phyloP scores from a whole-genome alignment of 2,797 vertebrate species.

The Chelidonichthys spinosus region DNA sequence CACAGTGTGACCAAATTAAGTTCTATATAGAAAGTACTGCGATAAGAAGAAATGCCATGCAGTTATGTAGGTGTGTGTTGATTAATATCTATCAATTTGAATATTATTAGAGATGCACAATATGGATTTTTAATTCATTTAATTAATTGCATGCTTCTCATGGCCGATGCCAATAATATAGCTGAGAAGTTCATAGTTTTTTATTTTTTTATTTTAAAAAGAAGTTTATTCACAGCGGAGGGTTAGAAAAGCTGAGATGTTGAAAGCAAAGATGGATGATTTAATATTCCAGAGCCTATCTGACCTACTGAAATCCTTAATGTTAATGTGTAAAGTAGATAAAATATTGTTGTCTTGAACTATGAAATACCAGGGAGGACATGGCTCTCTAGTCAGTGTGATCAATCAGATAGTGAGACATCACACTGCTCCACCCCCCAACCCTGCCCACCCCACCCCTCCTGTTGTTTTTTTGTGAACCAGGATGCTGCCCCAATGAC shows the following conservation, averaged over 20 bases:
- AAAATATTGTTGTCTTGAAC: background rate
- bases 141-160: background rate
- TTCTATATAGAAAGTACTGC: too few species aligned
- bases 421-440: constrained; percentile 4
- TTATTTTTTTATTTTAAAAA: background rate
- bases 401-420: background rate
- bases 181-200: background rate
- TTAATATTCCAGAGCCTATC: background rate
- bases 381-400: too few species aligned
- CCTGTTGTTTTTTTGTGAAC: background rate
- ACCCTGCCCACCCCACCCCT: background rate
- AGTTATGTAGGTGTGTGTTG: too few species aligned
- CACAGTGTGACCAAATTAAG: too few species aligned
- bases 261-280: background rate
- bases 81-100: too few species aligned
- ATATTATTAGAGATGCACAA: too few species aligned
- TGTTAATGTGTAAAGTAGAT: background rate
- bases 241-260: background rate
- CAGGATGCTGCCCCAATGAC: constrained; percentile 22
- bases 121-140: background rate
- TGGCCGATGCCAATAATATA: background rate
- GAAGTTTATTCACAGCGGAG: background rate
- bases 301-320: background rate
- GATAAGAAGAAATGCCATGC: too few species aligned
- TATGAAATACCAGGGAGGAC: too few species aligned